These are phyloP conservation scores for Oophaga pumilio DNA, from an alignment of 2,113 vertebrate species.

Conservation along the genomic window DNA sequence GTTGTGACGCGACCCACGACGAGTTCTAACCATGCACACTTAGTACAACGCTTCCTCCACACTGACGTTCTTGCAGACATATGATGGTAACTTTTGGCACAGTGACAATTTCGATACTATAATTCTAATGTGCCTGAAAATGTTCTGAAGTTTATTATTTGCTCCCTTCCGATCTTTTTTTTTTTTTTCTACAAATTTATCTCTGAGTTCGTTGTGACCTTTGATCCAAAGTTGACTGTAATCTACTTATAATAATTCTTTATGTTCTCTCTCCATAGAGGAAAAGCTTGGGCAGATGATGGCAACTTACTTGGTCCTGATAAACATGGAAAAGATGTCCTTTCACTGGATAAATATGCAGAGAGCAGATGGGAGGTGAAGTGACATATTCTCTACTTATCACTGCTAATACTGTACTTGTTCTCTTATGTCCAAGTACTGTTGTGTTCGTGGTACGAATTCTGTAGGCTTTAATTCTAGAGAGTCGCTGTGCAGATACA, in stretches of 20 bases:
- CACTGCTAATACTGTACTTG: neutral
- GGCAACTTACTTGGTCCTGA: slow-evolving; percentile 85
- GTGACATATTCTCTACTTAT: neutral
- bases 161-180: too few relatives aligned
- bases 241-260: neutral
- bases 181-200: too few relatives aligned
- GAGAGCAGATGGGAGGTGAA: slow-evolving; percentile 88
- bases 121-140: too few relatives aligned
- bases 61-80: too few relatives aligned
- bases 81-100: too few relatives aligned
- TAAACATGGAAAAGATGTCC: slow-evolving; percentile 84
- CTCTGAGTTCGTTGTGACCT: too few relatives aligned
- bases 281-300: slow-evolving; percentile 86
- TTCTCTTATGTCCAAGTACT: neutral
- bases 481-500: neutral
- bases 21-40: too few relatives aligned
- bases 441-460: neutral
- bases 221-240: too few relatives aligned
- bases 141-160: too few relatives aligned
- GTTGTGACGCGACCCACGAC: too few relatives aligned
- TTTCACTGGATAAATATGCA: slow-evolving; percentile 86
- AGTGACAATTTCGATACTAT: too few relatives aligned
- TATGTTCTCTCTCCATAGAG: slow-evolving; percentile 67
- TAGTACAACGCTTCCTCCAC: too few relatives aligned
- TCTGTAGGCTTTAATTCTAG: neutral